Percentiles rank a stretch among this genome's conserved stretches.
Conservation (phyloP, 2,797 vertebrate genomes). For the Anabacerthia variegaticeps region DNA sequence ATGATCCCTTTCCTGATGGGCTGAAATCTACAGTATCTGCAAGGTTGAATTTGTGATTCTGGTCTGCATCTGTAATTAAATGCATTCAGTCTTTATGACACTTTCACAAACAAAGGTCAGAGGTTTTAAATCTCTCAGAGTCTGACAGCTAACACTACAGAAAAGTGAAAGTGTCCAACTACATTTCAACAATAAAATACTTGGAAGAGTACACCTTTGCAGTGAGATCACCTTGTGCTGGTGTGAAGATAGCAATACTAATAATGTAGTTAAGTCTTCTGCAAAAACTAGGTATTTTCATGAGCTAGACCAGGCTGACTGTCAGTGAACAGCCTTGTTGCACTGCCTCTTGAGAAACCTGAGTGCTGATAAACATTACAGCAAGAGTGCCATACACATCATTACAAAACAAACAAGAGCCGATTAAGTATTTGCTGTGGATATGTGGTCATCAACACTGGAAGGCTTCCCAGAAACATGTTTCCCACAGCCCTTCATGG, state of each 20-base stretch:
- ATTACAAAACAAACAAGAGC: neutral
- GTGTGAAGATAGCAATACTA: neutral
- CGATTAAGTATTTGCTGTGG: constrained; percentile 17
- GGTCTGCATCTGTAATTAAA: neutral
- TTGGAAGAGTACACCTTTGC: neutral
- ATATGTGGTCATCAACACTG: neutral
- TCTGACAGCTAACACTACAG: neutral
- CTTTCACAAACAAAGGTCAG: neutral
- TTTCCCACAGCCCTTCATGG: neutral
- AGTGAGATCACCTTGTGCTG: neutral
- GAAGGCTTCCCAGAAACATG: constrained; percentile 41
- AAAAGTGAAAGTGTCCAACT: neutral
- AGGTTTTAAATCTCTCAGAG: neutral
- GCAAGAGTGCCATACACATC: neutral
- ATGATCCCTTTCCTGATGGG: neutral
- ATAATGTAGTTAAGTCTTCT: neutral
- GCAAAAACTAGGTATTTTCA: neutral
- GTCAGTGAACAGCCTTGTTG: neutral
- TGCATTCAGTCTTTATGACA: neutral
- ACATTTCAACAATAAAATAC: neutral
- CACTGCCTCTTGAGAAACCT: neutral
- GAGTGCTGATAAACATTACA: neutral
- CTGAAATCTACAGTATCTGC: neutral
- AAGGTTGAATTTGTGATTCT: neutral
- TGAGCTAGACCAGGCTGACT: neutral